phyloP scores from a whole-genome alignment of 1,140 invertebrate genomes.

The Euwallacea fornicatus region DNA sequence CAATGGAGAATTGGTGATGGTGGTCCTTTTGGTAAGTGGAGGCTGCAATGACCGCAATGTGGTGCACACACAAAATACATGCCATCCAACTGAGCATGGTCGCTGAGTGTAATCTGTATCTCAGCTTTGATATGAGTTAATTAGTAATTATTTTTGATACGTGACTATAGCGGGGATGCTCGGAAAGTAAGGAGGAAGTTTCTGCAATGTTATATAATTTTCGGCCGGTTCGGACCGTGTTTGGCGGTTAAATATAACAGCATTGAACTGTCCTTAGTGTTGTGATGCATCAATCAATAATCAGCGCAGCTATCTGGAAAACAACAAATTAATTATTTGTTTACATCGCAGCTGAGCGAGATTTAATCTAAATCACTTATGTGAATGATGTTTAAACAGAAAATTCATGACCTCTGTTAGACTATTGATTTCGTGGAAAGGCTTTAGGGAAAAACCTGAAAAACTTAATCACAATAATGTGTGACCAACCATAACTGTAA shows the following conservation, averaged over 20 bases:
- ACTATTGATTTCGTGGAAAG: background rate
- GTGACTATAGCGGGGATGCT: constrained; percentile 4
- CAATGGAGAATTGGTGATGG: constrained; percentile 30
- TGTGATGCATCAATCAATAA: too few relatives aligned
- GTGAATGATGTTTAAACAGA: background rate
- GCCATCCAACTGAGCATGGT: constrained; percentile 27
- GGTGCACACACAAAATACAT: constrained; percentile 25
- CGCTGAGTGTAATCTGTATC: constrained; percentile 31
- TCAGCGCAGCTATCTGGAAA: background rate
- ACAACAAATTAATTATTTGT: constrained; percentile 19
- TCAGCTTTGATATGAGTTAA: constrained; percentile 29
- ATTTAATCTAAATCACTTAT: constrained; percentile 17
- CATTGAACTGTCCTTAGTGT: too few relatives aligned
- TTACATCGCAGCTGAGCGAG: constrained; percentile 11
- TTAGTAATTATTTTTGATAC: constrained; percentile 16
- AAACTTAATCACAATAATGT: background rate
- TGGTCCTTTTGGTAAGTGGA: background rate
- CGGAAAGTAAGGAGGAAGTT: background rate
- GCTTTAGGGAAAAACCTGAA: background rate
- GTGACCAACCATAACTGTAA: too few relatives aligned
- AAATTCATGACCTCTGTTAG: background rate
- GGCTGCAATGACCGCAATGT: constrained; percentile 8
- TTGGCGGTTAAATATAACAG: too few relatives aligned
- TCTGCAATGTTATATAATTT: too few relatives aligned
- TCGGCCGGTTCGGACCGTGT: background rate